phyloP scores from a whole-genome alignment of 2,888 invertebrate genomes.

The Drosophila stalkeri region DNA sequence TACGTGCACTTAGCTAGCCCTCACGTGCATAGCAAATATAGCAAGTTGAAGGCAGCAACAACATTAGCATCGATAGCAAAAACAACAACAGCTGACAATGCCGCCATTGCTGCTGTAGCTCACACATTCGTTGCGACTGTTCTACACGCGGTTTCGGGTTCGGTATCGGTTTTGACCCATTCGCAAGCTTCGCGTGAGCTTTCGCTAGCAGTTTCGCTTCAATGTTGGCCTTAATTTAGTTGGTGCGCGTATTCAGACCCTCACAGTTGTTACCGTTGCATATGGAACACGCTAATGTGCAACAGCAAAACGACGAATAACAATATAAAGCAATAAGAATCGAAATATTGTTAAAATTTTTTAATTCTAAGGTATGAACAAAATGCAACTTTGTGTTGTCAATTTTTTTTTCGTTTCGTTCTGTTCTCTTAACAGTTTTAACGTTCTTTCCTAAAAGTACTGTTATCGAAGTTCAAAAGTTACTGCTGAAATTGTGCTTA shows the following conservation, averaged over 20 bases:
- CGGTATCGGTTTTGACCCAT: constrained; percentile 58
- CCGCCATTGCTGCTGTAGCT: constrained; percentile 46
- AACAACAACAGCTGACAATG: constrained; percentile 52
- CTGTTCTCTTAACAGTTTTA: no score
- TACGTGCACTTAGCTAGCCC: constrained; percentile 22
- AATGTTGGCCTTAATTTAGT: constrained; percentile 74
- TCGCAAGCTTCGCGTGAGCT: constrained; percentile 60
- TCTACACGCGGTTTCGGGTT: constrained; percentile 25
- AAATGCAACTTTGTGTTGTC: constrained; percentile 15
- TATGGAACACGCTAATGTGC: constrained; percentile 13
- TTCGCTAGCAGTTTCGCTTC: constrained; percentile 61
- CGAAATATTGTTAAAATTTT: background rate
- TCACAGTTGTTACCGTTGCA: constrained; percentile 47
- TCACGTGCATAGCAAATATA: constrained; percentile 62
- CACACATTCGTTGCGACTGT: constrained; percentile 24
- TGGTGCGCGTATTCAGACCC: constrained; percentile 70
- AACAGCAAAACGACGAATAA: constrained; percentile 23
- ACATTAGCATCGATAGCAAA: constrained; percentile 7
- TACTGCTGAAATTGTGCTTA: constrained; percentile 28
- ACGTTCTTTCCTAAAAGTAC: background rate
- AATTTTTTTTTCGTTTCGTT: background rate
- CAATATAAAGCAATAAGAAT: constrained; percentile 10
- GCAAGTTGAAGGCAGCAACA: background rate
- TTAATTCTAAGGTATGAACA: constrained; percentile 27
- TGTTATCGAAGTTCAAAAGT: constrained; percentile 9